Evolutionary conservation across 2,888 invertebrate genomes (phyloP).

Genomic region (Myopa testacea): DNA sequence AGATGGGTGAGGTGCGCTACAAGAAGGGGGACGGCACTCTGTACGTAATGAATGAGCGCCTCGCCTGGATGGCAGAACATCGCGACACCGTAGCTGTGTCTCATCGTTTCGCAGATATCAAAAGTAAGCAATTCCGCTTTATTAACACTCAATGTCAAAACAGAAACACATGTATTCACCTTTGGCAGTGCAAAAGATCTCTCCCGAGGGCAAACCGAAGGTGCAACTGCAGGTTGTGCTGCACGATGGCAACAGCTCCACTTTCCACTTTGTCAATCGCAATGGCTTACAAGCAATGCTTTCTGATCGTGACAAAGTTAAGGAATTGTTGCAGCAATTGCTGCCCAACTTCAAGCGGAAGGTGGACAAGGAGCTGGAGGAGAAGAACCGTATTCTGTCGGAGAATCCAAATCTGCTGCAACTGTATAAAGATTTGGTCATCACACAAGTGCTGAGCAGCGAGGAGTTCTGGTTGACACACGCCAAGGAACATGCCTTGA

Average conservation of each 20-base stretch:
- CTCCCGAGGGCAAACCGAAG: slow-evolving; percentile 96
- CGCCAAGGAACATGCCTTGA: slow-evolving; percentile 80
- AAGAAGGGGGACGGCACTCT: slow-evolving; percentile 97
- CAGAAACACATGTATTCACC: background rate
- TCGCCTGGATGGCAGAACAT: slow-evolving; percentile 97
- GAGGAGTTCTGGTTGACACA: slow-evolving; percentile 98
- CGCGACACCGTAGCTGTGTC: slow-evolving; percentile 92
- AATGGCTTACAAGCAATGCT: slow-evolving; percentile 85
- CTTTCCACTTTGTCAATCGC: slow-evolving; percentile 96
- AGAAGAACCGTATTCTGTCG: slow-evolving; percentile 89
- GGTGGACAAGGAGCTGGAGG: slow-evolving; percentile 89
- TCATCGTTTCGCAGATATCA: slow-evolving; percentile 94
- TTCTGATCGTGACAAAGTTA: slow-evolving; percentile 92
- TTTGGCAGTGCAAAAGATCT: slow-evolving; percentile 91
- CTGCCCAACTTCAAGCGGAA: slow-evolving; percentile 94
- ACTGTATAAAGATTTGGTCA: slow-evolving; percentile 96
- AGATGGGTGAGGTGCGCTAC: slow-evolving; percentile 91
- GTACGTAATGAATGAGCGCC: slow-evolving; percentile 92
- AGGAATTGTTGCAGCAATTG: slow-evolving; percentile 88
- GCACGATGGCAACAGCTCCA: slow-evolving; percentile 92
- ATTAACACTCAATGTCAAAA: background rate
- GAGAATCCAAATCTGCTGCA: slow-evolving; percentile 92
- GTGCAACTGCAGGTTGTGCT: slow-evolving; percentile 97
- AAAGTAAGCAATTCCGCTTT: slow-evolving; percentile 74
- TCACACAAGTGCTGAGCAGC: slow-evolving; percentile 93